phyloP scores from a whole-genome alignment of 2,113 vertebrate species.

The Trinectes maculatus region DNA sequence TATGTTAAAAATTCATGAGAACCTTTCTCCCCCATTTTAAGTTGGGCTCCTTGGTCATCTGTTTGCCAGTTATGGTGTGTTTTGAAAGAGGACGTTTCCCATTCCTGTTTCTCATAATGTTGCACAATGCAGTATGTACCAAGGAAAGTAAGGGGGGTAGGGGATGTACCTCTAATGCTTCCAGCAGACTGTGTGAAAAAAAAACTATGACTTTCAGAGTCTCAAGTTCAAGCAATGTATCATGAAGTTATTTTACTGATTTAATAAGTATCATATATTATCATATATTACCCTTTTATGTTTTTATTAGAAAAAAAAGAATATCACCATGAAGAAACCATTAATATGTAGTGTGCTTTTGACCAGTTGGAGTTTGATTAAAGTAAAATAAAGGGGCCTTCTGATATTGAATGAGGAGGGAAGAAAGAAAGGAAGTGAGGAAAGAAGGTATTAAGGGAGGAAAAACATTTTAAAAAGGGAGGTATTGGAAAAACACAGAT shows the following conservation, averaged over 20 bases:
- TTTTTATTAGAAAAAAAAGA: no score
- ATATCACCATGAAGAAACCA: no score
- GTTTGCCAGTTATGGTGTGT: constrained; percentile 14
- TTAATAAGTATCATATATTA: no score
- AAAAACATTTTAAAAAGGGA: not conserved
- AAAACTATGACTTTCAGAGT: not conserved
- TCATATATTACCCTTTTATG: no score
- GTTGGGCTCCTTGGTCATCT: not conserved
- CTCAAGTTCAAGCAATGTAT: not conserved
- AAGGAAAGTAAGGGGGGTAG: constrained; percentile 7
- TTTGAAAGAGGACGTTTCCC: constrained; percentile 45
- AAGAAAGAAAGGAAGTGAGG: no score
- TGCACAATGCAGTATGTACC: constrained; percentile 32
- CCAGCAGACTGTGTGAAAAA: constrained; percentile 5
- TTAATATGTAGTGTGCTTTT: not conserved
- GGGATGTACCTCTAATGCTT: constrained; percentile 1
- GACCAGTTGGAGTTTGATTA: not conserved
- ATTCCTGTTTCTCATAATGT: constrained; percentile 49
- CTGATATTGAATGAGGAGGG: not conserved
- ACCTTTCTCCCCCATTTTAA: not conserved
- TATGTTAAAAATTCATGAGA: constrained; percentile 31
- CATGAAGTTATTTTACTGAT: not conserved
- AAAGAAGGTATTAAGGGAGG: not conserved
- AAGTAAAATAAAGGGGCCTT: no score
- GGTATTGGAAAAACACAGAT: not conserved